These are phyloP conservation scores for Artibeus lituratus DNA, from an alignment of 2,797 vertebrate species.

Conservation along the genomic window DNA sequence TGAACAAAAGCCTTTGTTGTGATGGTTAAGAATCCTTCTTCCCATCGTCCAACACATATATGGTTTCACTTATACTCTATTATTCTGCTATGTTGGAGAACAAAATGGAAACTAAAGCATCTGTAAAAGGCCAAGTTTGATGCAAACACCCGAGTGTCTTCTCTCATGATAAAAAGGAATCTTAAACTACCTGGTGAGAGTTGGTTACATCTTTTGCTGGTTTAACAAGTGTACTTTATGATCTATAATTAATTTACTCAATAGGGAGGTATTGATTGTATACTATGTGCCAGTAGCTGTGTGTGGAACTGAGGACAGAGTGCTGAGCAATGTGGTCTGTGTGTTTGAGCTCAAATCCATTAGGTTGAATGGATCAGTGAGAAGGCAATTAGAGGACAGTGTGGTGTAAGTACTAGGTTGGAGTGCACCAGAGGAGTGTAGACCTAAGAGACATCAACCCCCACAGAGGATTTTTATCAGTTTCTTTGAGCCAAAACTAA, in stretches of 20 bases:
- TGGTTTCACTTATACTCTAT: background rate
- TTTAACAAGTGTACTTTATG: background rate
- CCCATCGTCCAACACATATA: background rate
- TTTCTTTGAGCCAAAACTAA: background rate
- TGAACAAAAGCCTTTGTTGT: background rate
- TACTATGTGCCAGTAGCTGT: background rate
- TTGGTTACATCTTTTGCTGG: background rate
- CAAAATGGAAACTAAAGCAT: background rate
- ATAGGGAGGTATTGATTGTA: background rate
- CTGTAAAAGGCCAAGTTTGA: background rate
- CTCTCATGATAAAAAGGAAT: background rate
- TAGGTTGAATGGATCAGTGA: background rate
- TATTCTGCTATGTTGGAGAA: background rate
- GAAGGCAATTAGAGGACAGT: background rate
- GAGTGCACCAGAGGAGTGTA: no score
- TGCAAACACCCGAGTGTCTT: background rate
- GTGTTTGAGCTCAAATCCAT: background rate
- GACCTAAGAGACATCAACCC: background rate
- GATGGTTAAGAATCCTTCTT: background rate
- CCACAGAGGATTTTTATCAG: no score
- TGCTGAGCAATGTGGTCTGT: background rate
- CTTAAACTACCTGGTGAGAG: background rate
- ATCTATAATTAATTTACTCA: constrained; percentile 23
- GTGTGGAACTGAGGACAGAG: background rate
- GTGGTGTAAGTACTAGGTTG: background rate